Conservation (phyloP, 2,888 invertebrate species). For the Onchidella celtica region DNA sequence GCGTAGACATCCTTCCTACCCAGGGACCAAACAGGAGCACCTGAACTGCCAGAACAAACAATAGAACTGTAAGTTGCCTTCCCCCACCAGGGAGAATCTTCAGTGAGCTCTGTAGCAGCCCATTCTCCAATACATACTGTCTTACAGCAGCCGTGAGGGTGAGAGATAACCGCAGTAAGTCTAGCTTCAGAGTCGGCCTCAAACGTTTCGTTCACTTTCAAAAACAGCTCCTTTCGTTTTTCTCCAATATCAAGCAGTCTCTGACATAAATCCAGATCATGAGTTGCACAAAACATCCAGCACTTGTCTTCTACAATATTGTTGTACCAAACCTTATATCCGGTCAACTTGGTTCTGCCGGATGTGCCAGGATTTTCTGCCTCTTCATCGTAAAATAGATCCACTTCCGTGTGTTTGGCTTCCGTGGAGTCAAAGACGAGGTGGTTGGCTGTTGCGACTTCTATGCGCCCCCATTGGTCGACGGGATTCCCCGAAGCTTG, state of each 20-base stretch:
- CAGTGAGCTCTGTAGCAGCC: not conserved
- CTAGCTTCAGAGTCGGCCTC: not conserved
- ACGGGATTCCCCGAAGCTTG: not conserved
- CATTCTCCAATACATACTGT: constrained; percentile 4
- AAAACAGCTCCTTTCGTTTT: not conserved
- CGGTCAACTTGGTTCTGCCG: not conserved
- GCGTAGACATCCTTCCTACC: constrained; percentile 5
- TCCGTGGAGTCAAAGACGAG: not conserved
- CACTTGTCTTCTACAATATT: constrained; percentile 14
- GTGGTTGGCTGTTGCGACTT: not conserved
- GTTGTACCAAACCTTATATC: constrained; percentile 1
- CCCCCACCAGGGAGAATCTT: constrained; percentile 11
- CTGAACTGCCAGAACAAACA: not conserved
- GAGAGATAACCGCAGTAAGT: not conserved
- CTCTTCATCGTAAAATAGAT: constrained; percentile 6
- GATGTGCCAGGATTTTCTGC: not conserved
- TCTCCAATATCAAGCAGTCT: not conserved
- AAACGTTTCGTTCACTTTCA: not conserved
- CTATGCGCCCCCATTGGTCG: not conserved
- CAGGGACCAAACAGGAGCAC: constrained; percentile 3
- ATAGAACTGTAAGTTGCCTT: constrained; percentile 3
- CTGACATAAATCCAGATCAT: not conserved
- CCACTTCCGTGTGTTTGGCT: not conserved
- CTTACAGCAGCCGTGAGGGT: constrained; percentile 11
- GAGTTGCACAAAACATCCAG: constrained; percentile 2